phyloP scores from a whole-genome alignment of 2,888 invertebrate genomes.

The Drosophila peninsularis region DNA sequence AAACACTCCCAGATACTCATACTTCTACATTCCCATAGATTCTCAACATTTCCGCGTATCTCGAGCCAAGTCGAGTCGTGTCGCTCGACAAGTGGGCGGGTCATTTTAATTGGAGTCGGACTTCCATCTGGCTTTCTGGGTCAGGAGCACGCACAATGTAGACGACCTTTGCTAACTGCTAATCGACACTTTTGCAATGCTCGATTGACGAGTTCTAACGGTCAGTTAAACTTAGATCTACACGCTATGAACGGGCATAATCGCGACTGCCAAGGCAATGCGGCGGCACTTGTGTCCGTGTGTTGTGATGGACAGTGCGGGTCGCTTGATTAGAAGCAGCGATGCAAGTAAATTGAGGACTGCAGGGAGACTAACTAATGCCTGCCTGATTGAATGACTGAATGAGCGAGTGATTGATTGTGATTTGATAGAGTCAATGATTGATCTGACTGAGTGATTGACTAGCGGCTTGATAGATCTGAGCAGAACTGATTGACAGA shows the following conservation, averaged over 20 bases:
- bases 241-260: neutral
- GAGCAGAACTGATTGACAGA: no score
- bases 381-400: neutral
- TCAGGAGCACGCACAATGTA: constrained; percentile 17
- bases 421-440: neutral
- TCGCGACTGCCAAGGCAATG: neutral
- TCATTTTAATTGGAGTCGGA: neutral
- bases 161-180: constrained; percentile 20
- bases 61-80: neutral
- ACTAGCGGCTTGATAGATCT: no score
- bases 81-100: neutral
- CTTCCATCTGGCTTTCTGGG: constrained; percentile 11
- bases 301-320: neutral
- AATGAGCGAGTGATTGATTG: neutral
- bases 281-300: neutral
- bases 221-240: constrained; percentile 7
- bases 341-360: neutral
- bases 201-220: constrained; percentile 26
- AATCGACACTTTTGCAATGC: constrained; percentile 15
- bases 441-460: neutral
- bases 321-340: neutral
- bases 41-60: neutral
- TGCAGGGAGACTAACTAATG: no score
- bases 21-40: neutral
- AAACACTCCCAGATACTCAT: neutral